A percentile compares a stretch with the other conserved stretches of the same genome.
Evolutionary conservation across 2,888 invertebrate species (phyloP).

Genomic region (Noctua comes): DNA sequence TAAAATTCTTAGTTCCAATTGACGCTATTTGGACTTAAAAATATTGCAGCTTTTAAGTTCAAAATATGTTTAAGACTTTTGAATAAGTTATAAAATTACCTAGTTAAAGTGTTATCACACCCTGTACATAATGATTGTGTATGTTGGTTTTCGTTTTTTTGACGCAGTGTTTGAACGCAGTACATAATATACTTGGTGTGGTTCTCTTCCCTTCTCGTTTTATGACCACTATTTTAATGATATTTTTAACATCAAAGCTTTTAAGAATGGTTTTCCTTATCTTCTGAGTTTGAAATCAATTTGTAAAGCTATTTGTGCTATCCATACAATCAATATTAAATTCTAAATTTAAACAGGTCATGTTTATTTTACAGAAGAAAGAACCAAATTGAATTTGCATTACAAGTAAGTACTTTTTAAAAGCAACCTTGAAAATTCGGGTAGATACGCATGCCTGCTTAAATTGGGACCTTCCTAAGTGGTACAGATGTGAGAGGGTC

Average conservation of each 20-base stretch:
- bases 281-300: too few relatives aligned
- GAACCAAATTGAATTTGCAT: background rate
- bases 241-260: background rate
- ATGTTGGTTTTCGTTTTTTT: background rate
- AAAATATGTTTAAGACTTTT: background rate
- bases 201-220: background rate
- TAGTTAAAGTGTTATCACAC: background rate
- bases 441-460: constrained; percentile 3
- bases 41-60: background rate
- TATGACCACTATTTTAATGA: background rate
- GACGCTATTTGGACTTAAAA: background rate
- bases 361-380: background rate
- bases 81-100: background rate
- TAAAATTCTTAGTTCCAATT: background rate
- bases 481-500: constrained; percentile 28
- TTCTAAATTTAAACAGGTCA: background rate
- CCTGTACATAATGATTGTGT: background rate
- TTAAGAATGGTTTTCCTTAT: background rate
- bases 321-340: background rate
- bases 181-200: background rate
- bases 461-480: constrained; percentile 30
- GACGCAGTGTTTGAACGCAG: too few relatives aligned
- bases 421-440: background rate
- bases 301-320: background rate
- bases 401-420: background rate